Conservation (phyloP, 2,113 vertebrate species). For the Recurvirostra avosetta region DNA sequence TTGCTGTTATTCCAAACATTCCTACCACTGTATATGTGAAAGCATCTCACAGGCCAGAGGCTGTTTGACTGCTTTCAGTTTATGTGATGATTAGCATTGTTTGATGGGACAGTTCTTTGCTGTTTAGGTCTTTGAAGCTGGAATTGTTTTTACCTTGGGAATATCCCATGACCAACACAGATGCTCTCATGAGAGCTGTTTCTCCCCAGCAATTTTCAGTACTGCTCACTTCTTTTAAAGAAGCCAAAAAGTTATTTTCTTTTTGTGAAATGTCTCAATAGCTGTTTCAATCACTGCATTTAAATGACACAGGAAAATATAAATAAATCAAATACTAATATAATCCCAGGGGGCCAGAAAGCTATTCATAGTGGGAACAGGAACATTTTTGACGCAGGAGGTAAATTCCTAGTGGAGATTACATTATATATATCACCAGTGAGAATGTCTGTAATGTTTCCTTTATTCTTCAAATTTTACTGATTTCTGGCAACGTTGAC, state of each 20-base stretch:
- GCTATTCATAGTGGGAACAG: neutral
- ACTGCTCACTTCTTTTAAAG: neutral
- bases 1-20: neutral
- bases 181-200: neutral
- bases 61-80: neutral
- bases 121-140: neutral
- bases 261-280: neutral
- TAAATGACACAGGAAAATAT: neutral
- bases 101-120: neutral
- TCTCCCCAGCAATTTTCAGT: neutral
- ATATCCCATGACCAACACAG: neutral
- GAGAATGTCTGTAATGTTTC: neutral
- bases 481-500: neutral
- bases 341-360: neutral
- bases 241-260: neutral
- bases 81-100: neutral
- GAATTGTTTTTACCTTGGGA: neutral
- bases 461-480: neutral
- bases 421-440: neutral
- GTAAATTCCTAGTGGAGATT: neutral
- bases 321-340: constrained; percentile 30
- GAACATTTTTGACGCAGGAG: neutral
- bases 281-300: neutral
- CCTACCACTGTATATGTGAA: neutral
- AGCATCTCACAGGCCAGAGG: neutral